Conservation (phyloP, 2,888 invertebrate genomes). For the Cosmia trapezina region DNA sequence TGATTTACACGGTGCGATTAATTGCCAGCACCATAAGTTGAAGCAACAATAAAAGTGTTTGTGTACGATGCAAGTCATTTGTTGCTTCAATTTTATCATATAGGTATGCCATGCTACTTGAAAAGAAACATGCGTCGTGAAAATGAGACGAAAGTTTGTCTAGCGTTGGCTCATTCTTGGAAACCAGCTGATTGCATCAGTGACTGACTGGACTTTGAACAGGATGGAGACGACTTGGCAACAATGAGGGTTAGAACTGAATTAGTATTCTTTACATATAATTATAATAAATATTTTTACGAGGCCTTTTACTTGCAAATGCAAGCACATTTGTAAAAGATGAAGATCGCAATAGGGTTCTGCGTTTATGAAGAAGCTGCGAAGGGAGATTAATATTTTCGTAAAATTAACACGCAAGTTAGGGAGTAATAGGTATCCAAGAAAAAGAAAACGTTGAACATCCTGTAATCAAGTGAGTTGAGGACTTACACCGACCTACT, state of each 20-base stretch:
- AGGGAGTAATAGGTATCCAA: background rate
- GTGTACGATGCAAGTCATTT: background rate
- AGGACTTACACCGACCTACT: background rate
- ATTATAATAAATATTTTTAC: slow-evolving; percentile 33
- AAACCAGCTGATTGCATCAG: slow-evolving; percentile 19
- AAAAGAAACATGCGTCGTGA: background rate
- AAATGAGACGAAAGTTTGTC: background rate
- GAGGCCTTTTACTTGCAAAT: slow-evolving; percentile 15
- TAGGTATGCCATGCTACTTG: too few species aligned
- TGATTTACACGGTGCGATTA: background rate
- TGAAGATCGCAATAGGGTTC: background rate
- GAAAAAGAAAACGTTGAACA: background rate
- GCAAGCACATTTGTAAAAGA: background rate
- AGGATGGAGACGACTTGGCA: slow-evolving; percentile 48
- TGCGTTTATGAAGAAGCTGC: background rate
- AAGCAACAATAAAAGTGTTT: background rate
- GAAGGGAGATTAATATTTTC: background rate
- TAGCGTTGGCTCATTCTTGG: background rate
- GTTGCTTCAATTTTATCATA: background rate
- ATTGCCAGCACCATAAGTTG: background rate
- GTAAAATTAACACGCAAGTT: background rate
- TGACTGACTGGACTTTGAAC: slow-evolving; percentile 27
- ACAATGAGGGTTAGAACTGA: slow-evolving; percentile 25
- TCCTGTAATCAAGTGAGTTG: background rate
- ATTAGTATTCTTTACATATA: slow-evolving; percentile 33